phyloP scores from a whole-genome alignment of 2,113 vertebrate species.

The Meleagris gallopavo region DNA sequence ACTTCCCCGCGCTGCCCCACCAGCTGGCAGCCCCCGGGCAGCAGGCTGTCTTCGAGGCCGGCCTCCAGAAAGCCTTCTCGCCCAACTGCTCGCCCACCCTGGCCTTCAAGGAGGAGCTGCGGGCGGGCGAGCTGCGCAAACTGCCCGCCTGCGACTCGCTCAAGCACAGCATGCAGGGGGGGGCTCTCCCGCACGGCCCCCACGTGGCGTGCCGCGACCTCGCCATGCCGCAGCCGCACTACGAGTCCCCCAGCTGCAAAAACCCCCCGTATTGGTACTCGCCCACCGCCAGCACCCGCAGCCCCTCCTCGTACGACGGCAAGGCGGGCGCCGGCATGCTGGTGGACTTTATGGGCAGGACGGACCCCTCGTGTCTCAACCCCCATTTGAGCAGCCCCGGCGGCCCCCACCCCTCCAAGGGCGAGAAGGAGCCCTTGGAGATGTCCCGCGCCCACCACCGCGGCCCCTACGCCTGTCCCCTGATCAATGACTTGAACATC shows the following conservation, averaged over 20 bases:
- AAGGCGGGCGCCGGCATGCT: conserved; percentile 79
- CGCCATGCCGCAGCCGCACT: conserved; percentile 89
- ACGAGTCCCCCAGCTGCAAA: conserved; percentile 96
- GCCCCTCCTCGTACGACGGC: conserved; percentile 88
- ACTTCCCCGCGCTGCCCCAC: conserved; percentile 85
- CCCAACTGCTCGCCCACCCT: conserved; percentile 93
- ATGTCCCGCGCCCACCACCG: conserved; percentile 83
- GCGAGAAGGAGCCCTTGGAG: conserved; percentile 89
- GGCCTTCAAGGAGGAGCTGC: conserved; percentile 84
- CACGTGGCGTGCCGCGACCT: conserved; percentile 88
- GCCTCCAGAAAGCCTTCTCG: conserved; percentile 90
- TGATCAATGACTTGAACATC: conserved; percentile 89
- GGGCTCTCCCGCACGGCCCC: conserved; percentile 69
- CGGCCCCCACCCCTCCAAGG: conserved; percentile 80
- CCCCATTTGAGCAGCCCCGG: conserved; percentile 83
- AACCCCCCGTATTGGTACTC: conserved; percentile 96
- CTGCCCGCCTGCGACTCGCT: conserved; percentile 89
- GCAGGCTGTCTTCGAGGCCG: conserved; percentile 79
- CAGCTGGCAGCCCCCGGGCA: conserved; percentile 79
- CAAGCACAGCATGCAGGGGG: conserved; percentile 81
- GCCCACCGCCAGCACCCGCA: conserved; percentile 84
- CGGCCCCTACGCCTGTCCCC: conserved; percentile 81
- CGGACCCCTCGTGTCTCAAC: conserved; percentile 82
- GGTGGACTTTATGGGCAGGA: conserved; percentile 88
- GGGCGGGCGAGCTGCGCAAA: conserved; percentile 82